Evolutionary conservation across 1,140 invertebrate species (phyloP), one percentile per base, ranked within the genome.

Genomic region (Lysiphlebus fabarum): DNA sequence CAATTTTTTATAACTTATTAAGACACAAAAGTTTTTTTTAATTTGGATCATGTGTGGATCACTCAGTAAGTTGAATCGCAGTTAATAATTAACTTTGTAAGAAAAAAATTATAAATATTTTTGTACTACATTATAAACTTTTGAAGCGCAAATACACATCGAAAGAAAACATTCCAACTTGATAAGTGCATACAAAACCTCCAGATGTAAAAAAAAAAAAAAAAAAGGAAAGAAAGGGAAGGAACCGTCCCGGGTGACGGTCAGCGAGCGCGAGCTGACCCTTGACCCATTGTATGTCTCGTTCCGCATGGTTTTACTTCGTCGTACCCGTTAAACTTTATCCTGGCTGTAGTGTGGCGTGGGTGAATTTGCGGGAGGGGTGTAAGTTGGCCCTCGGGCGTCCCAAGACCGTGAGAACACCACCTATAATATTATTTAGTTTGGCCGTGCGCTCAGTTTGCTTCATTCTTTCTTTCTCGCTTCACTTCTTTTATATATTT

Each of bases 401-500:
- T 78, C 76, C 74, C 62, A 75, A 65, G 75, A 79, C 77, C 77
- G 77, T 78, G 75, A 78, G 77, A 79, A 78, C 76, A 78, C 71
- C 75, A 78, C 74, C 77, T 79, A 79, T 78, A 79, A 79, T 79
- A 79, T 79, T 79, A 79, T 79, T 78, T 79, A 77, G 73, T 78
- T 76, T 78, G 75, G 68, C 71, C 68, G 65, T 58, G 64, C 63
- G 43, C 59, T 51, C 61, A 56, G 53, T 62, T 63, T 43, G 53
- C 58, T 53, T 62, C 51, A 36, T 47, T 49, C 44, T 45, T 59
- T 67, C 67, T 62, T 62, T 58, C 38, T 65, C 54, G 42, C 48
- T 33, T 61, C 49, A 58, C 17, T 61, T 42, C 50, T 56, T 56
- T 44, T 48, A 43, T 43, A 38, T 54, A 38, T 40, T 33, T 26